A percentile compares a stretch with the other conserved stretches of the same genome.
phyloP scores from a whole-genome alignment of 2,113 vertebrate species.

The Muscicapa adusta region DNA sequence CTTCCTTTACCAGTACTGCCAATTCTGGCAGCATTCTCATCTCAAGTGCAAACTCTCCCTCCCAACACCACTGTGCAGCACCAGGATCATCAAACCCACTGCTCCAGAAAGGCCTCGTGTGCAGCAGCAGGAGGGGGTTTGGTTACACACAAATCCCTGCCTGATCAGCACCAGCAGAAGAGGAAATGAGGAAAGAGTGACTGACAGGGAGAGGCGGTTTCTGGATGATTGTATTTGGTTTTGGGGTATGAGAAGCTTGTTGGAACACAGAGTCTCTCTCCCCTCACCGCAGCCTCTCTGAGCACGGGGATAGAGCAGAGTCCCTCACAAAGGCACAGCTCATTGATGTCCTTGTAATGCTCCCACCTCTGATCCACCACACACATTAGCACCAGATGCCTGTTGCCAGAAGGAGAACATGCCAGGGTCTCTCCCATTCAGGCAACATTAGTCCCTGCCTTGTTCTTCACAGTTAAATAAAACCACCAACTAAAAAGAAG shows the following conservation, averaged over 20 bases:
- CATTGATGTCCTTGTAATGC: background rate
- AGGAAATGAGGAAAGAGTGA: conserved; percentile 59
- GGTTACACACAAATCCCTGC: conserved; percentile 65
- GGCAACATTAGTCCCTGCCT: background rate
- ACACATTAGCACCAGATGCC: conserved; percentile 52
- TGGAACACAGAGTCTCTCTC: background rate
- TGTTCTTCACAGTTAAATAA: conserved; percentile 29
- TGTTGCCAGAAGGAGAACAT: background rate
- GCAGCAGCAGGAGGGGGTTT: conserved; percentile 48
- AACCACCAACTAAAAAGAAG: conserved; percentile 49
- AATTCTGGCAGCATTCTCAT: background rate
- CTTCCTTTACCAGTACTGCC: conserved; percentile 6
- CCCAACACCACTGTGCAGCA: background rate
- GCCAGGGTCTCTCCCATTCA: background rate
- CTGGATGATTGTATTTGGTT: conserved; percentile 23
- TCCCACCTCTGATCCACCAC: conserved; percentile 13
- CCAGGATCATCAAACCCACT: background rate
- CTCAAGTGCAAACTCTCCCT: background rate
- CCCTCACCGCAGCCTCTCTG: background rate
- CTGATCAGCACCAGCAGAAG: conserved; percentile 63
- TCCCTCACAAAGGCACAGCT: background rate
- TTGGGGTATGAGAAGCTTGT: conserved; percentile 22
- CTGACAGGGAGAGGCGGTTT: conserved; percentile 52
- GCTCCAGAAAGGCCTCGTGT: background rate
- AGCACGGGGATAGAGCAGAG: background rate